phyloP scores from a whole-genome alignment of 1,140 invertebrate species.

The Papilio polyxenes region DNA sequence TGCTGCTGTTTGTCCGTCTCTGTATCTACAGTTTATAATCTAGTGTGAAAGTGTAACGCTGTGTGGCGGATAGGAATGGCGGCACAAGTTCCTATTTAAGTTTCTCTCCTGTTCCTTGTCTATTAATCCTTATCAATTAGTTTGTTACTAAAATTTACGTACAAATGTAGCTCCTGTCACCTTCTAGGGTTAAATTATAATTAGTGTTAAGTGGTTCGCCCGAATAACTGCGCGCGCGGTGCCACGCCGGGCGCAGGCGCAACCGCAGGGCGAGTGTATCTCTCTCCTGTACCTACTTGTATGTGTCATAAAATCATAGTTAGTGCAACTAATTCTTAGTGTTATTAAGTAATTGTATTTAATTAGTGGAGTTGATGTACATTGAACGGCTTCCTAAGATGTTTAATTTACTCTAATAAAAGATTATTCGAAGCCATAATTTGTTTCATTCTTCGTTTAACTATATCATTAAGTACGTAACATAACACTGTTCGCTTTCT shows the following conservation, averaged over 20 bases:
- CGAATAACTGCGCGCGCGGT: neutral
- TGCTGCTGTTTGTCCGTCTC: conserved; percentile 9
- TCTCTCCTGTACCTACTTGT: conserved; percentile 39
- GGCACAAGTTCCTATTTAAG: conserved; percentile 56
- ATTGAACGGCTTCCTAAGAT: conserved; percentile 63
- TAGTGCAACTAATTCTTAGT: conserved; percentile 55
- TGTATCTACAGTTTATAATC: conserved; percentile 23
- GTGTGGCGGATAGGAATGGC: conserved; percentile 26
- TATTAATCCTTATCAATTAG: neutral
- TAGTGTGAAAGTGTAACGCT: conserved; percentile 31
- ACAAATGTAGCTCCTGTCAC: conserved; percentile 70
- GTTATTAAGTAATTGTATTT: conserved; percentile 67
- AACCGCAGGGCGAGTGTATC: conserved; percentile 46
- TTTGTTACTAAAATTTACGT: conserved; percentile 50
- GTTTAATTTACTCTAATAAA: conserved; percentile 75
- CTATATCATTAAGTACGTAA: neutral
- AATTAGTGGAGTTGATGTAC: conserved; percentile 70
- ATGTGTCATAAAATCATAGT: conserved; percentile 44
- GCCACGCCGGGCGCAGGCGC: neutral
- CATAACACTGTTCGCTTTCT: too few relatives aligned
- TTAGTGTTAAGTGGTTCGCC: conserved; percentile 43
- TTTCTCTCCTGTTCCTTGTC: neutral
- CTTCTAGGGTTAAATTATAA: conserved; percentile 64
- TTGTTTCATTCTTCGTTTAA: conserved; percentile 57
- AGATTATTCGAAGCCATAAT: conserved; percentile 71